Evolutionary conservation across 2,888 invertebrate species (phyloP), one percentile per base, ranked within the genome.

Genomic region (Rhagonycha fulva): DNA sequence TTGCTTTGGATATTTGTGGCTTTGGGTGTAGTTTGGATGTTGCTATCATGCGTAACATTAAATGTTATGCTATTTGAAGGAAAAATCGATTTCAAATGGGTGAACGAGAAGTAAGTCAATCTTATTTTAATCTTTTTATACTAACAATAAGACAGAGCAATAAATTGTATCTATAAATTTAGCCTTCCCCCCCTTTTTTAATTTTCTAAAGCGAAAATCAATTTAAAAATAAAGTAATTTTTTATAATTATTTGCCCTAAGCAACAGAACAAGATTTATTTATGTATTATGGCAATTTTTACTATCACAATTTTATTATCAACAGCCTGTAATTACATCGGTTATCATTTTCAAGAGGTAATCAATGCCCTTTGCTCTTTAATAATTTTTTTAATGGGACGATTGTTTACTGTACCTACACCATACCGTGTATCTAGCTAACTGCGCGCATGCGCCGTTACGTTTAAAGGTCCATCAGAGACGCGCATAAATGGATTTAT

Each of bases 1-100:
- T 92, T 91, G 83, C 86, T 95, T 4, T 95, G 95, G 94, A 86
- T 93, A 63, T 94, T 94, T 82, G 92, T 95, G 76, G 89, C 91
- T 10, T 87, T 93, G 67, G 93, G 94, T 80, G 86, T 93, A 7
- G 82, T 93, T 3, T 94, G 95, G 92, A 92, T 95, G 88, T 86
- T 91, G n/a, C 84, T 93, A 70, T 93, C 94, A 0, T 88, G 94
- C 24, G 88, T 90, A 70, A 91, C 91, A 19, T 92, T 93, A 14
- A 93, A 91, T 82, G 87, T 91, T 32, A 92, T 94, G 91, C 89
- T 93, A 89, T 89, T 90, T 1, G 89, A 90, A 82, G 92, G 91
- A 73, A 88, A 88, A 47, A 90, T 93, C 28, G 89, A 89, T 82
- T 93, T 93, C 83, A 90, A 90, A 81, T 94, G 93, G 93, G 85